Conservation (phyloP, 2,797 vertebrate genomes). For the Pseudochaenichthys georgianus region DNA sequence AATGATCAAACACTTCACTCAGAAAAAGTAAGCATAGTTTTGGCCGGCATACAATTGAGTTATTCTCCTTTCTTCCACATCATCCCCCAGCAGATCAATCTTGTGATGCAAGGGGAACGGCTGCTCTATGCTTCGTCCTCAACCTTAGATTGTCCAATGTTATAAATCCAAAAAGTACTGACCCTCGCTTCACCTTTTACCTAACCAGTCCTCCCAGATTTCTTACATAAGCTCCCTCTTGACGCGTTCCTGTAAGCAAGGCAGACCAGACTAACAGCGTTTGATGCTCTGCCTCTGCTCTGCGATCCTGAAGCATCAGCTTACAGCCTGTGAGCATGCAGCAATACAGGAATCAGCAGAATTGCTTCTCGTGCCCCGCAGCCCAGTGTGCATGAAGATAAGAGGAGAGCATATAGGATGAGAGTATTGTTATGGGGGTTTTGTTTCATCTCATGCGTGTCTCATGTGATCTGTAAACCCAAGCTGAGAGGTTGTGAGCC, state of each 20-base stretch:
- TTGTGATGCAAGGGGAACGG: background rate
- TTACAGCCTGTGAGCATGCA: constrained; percentile 51
- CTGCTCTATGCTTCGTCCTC: background rate
- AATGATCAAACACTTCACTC: background rate
- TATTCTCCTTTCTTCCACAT: background rate
- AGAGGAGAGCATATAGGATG: constrained; percentile 42
- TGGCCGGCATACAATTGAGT: background rate
- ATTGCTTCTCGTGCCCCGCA: constrained; percentile 44
- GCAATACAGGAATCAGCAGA: constrained; percentile 32
- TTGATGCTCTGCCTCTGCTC: constrained; percentile 65
- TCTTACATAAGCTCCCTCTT: constrained; percentile 50
- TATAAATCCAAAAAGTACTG: constrained; percentile 41
- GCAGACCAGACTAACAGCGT: constrained; percentile 43
- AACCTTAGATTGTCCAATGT: constrained; percentile 27
- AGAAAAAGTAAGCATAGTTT: background rate
- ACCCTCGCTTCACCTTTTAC: constrained; percentile 57
- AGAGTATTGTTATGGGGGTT: constrained; percentile 44
- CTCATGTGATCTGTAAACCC: constrained; percentile 54
- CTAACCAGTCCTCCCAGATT: constrained; percentile 34
- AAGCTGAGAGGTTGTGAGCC: constrained; percentile 44
- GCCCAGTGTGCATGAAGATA: constrained; percentile 45
- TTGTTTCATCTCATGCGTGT: constrained; percentile 60
- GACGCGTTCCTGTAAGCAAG: constrained; percentile 42
- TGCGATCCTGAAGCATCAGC: constrained; percentile 61
- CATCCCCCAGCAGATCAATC: constrained; percentile 1